A percentile compares a stretch with the other conserved stretches of the same genome.
These are phyloP conservation scores for Amphiprion ocellaris DNA, from an alignment of 2,113 vertebrate species.

Conservation along the genomic window DNA sequence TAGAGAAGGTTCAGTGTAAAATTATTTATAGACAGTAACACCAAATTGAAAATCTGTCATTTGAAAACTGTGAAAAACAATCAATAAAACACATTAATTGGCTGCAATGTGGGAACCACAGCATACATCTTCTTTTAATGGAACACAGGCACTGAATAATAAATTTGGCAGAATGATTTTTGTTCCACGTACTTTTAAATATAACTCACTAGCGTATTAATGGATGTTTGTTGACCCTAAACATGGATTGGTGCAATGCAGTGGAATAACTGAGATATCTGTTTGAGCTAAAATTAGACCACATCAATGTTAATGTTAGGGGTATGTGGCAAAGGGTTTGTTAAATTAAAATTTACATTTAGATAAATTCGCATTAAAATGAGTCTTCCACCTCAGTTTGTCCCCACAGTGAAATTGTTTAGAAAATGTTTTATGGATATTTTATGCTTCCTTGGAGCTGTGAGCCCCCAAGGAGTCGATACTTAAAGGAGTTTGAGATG, in stretches of 20 bases:
- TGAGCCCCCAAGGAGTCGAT: not conserved
- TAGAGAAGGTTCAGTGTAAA: not conserved
- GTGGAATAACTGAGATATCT: not conserved
- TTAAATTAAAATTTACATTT: constrained; percentile 5
- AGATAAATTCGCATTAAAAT: not conserved
- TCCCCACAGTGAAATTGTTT: not conserved
- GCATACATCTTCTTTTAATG: not conserved
- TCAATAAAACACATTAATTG: too few relatives aligned
- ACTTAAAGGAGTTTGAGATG: too few relatives aligned
- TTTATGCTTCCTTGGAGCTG: not conserved
- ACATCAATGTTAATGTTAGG: too few relatives aligned
- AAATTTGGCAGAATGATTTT: not conserved
- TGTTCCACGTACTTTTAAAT: not conserved
- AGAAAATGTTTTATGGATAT: not conserved
- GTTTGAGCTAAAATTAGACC: not conserved
- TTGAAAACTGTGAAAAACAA: not conserved
- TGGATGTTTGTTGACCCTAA: too few relatives aligned
- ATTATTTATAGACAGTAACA: not conserved
- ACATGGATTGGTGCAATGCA: too few relatives aligned
- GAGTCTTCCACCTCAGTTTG: not conserved
- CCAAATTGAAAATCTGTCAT: not conserved
- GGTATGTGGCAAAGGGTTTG: not conserved
- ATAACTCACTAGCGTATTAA: too few relatives aligned
- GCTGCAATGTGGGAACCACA: not conserved
- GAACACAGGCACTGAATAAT: not conserved